These are phyloP conservation scores for Agonopterix arenella DNA, from an alignment of 2,888 invertebrate species.

Conservation along the genomic window DNA sequence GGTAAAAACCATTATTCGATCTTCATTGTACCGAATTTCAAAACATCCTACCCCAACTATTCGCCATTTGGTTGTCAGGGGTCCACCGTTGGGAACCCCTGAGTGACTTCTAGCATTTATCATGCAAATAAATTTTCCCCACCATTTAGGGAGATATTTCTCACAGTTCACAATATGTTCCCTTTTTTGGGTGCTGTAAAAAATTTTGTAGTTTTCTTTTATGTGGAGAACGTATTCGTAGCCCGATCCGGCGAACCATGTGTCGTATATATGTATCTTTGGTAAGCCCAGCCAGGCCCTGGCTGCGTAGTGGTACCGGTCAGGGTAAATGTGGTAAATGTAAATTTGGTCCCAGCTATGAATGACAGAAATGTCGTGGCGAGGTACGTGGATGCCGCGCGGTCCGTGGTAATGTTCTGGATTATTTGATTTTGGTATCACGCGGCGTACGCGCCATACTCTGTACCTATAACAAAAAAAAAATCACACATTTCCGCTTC, in stretches of 20 bases:
- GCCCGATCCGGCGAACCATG: conserved; percentile 17
- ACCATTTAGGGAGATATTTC: conserved; percentile 25
- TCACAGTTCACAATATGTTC: conserved; percentile 22
- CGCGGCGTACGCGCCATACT: conserved; percentile 20
- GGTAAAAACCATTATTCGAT: conserved; percentile 41
- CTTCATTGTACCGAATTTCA: conserved; percentile 48
- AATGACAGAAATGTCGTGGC: conserved; percentile 23
- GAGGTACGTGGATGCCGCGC: conserved; percentile 17
- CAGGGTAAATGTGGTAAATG: not conserved
- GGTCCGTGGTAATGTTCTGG: conserved; percentile 29
- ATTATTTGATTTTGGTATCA: conserved; percentile 22
- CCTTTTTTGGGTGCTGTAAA: not conserved
- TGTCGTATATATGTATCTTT: not conserved
- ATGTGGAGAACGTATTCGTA: conserved; percentile 19
- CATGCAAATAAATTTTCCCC: conserved; percentile 30
- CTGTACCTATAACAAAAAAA: conserved; percentile 17
- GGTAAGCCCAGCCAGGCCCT: not conserved
- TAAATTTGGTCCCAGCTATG: conserved; percentile 20
- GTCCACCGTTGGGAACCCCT: conserved; percentile 41
- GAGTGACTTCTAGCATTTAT: conserved; percentile 15
- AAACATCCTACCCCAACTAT: conserved; percentile 40
- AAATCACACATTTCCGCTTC: not conserved
- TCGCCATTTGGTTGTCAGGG: conserved; percentile 13
- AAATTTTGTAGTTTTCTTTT: conserved; percentile 21
- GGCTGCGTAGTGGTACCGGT: not conserved